Base-by-base conservation (phyloP, 2,797 vertebrate species). In the Rhinichthys osculus region DNA sequence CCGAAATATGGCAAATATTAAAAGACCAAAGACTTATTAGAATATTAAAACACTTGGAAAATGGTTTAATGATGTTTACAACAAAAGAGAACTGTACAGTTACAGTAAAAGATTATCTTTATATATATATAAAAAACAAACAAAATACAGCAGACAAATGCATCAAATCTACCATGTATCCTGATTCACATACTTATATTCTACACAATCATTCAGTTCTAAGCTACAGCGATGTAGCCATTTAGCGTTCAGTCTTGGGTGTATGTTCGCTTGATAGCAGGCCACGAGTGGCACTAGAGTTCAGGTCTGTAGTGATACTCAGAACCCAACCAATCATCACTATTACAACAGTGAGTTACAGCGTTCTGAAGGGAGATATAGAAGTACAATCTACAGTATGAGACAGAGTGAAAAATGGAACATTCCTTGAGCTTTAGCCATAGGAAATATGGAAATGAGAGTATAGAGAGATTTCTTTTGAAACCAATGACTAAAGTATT, bases 61-160 rank as follows among this genome's bases (percentile, higher is more conserved):
- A 99, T 96, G 97, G 97, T 99, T 99, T 99, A 99, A 99, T 99
- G 97, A 97, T 97, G 97, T 98, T 98, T 98, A 99, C 98, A 99
- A 99, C 97, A 99, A 97, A 99, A 99, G 96, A 95, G 92, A 97
- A 96, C 97, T 99, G 97, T 99, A 99, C 98, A 99, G 93, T 97
- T 98, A 99, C 97, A 98, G 98, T 98, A 97, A 96, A 95, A 97
- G 97, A 97, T 97, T 98, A 96, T 95, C 93, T 95, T 93, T 95
- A 97, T 97, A 96, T 98, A 97, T 72, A 88, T 79, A 86, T 85
- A 86, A 94, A 91, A 92, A 93, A 92, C 87, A 92, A 94, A 93
- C 95, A 97, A 97, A 98, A 98, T 98, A 99, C 98, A 99, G 98
- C 98, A 99, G 98, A 99, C 97, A 98, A 98, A 99, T 97, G 97